Conservation (phyloP, 92 coral and sea anemone genomes). For the Palythoa caribaeorum region DNA sequence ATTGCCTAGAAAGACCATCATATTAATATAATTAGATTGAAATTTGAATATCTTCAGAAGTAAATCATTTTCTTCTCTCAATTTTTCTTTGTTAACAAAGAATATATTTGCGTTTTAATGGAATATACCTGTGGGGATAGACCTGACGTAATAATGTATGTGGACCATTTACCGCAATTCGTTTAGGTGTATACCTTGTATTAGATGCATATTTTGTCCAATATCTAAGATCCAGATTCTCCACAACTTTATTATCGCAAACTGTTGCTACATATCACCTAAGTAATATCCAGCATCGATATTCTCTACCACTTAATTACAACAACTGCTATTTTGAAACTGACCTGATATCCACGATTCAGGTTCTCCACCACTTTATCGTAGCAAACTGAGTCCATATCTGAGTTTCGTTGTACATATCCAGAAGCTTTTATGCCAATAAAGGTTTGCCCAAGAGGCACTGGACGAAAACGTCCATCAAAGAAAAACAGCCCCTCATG, state of each 20-base stretch:
- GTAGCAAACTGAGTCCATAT: conserved; percentile 95
- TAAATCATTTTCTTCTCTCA: too few relatives aligned
- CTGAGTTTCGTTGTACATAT: conserved; percentile 81
- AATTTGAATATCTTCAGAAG: background rate
- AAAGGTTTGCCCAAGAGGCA: conserved; percentile 94
- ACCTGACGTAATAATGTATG: too few relatives aligned
- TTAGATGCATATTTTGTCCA: conserved; percentile 41
- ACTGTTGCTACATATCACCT: conserved; percentile 79
- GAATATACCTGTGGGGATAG: too few relatives aligned
- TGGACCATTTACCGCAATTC: too few relatives aligned
- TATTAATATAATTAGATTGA: background rate
- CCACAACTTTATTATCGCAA: conserved; percentile 87
- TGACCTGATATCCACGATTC: conserved; percentile 96
- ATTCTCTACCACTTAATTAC: background rate
- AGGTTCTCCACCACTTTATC: conserved; percentile 92
- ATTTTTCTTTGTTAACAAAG: too few relatives aligned
- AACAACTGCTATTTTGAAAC: background rate
- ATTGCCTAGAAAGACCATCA: background rate
- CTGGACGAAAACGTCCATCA: conserved; percentile 94
- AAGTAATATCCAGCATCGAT: background rate
- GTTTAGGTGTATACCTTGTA: too few relatives aligned
- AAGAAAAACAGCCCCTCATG: conserved; percentile 93
- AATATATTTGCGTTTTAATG: too few relatives aligned
- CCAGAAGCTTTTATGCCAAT: conserved; percentile 89
- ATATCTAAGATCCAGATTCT: conserved; percentile 89